These are phyloP conservation scores for Drosophila neotestacea DNA, from an alignment of 2,888 invertebrate species.

Conservation along the genomic window DNA sequence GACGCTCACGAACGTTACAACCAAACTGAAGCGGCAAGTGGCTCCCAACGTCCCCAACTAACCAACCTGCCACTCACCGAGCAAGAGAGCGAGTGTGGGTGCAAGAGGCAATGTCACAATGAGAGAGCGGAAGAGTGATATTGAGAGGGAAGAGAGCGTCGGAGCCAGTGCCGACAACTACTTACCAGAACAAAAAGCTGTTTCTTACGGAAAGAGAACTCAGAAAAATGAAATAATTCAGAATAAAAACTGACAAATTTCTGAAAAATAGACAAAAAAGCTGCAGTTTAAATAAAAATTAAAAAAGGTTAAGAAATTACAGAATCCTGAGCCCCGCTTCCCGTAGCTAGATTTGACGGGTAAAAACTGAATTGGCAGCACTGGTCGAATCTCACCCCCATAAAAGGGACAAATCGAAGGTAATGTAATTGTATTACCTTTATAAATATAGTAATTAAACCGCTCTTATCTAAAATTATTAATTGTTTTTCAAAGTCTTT, in stretches of 20 bases:
- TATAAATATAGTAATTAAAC: background rate
- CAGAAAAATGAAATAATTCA: too few relatives aligned
- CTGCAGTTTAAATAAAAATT: too few relatives aligned
- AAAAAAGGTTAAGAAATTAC: too few relatives aligned
- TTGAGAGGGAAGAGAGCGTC: constrained; percentile 4
- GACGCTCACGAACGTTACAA: constrained; percentile 60
- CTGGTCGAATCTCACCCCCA: background rate
- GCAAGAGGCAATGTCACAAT: constrained; percentile 4
- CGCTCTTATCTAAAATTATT: background rate
- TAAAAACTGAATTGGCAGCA: too few relatives aligned
- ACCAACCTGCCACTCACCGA: constrained; percentile 27
- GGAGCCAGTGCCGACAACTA: background rate
- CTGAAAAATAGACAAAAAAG: too few relatives aligned
- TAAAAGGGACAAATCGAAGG: background rate
- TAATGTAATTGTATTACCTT: too few relatives aligned
- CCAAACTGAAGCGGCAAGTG: constrained; percentile 60
- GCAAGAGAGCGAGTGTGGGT: constrained; percentile 32
- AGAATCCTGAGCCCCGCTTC: too few relatives aligned
- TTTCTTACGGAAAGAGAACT: too few relatives aligned
- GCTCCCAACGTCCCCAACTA: constrained; percentile 20
- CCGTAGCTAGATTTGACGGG: too few relatives aligned
- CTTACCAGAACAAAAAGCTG: too few relatives aligned
- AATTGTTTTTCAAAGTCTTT: too few relatives aligned
- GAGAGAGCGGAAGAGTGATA: constrained; percentile 10
- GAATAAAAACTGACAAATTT: too few relatives aligned